Evolutionary conservation across 2,888 invertebrate genomes (phyloP), one percentile per base, ranked within the genome.

Genomic region (Temnothorax rugatulus): DNA sequence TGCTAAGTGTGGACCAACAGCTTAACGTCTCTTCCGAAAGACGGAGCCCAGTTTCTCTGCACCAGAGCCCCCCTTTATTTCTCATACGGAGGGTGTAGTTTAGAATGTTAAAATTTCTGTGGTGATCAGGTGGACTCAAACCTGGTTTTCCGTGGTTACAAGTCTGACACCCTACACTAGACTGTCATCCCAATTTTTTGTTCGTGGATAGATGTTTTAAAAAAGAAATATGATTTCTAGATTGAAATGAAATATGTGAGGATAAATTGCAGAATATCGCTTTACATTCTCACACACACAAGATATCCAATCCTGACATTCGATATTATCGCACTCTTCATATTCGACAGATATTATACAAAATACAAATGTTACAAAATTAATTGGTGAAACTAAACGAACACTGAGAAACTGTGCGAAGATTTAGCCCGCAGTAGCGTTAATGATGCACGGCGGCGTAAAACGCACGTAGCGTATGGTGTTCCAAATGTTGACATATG

Each of bases 391-490:
- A 7, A 41, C 41, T 11, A 41, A 41, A 41, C 41, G 41, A 9
- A 41, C 4, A 34, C 4, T 29, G 41, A 41, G 41, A 50, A 59
- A 29, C 2, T 85, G 79, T 13, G 3, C 1, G 15, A 63, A 52
- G 47, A 18, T 87, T 77, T 82, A 21, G 25, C 81, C 21, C 4
- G 29, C 13, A 4, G 84, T 96, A 0, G 96, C 95, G 91, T 97
- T 97, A 52, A 96, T 94, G 88, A 98, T 95, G 94, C 98, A 98
- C 2, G 98, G 97, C 41, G 97, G 97, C 61, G 97, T 96, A 89
- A 97, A 97, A 57, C 95, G 95, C 0, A 97, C 96, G 66, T 96
- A 97, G 64, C 95, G 95, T 18, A 97, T 95, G 0, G 97, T 96
- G 92, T 96, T 96, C 18, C 96, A 95, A 92, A 97, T 95, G 95